Conservation (phyloP, 1,140 invertebrate species). For the Magallana ariakensis region DNA sequence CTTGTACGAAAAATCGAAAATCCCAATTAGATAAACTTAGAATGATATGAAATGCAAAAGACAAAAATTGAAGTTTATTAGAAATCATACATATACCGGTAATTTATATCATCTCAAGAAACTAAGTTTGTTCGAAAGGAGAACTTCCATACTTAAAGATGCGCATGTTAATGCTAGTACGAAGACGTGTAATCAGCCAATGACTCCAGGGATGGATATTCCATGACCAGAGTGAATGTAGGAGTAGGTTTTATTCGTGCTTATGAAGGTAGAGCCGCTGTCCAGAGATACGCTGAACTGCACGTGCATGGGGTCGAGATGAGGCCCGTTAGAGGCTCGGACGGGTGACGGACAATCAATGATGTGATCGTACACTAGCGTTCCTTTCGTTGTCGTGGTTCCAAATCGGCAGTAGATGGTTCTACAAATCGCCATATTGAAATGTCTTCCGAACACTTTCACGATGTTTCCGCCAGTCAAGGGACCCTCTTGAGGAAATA, state of each 20-base stretch:
- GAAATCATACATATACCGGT: no score
- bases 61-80: no score
- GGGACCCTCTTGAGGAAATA: slow-evolving; percentile 55
- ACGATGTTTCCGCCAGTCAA: slow-evolving; percentile 39
- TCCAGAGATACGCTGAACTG: slow-evolving; percentile 46
- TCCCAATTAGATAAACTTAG: no score
- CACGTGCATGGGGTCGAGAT: background rate
- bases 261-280: background rate
- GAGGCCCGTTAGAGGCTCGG: background rate
- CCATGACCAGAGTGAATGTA: background rate
- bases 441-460: slow-evolving; percentile 61
- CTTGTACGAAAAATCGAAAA: no score
- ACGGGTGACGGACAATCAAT: slow-evolving; percentile 39
- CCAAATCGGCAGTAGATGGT: slow-evolving; percentile 59
- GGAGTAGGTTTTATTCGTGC: background rate
- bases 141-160: no score
- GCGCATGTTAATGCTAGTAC: no score
- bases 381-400: slow-evolving; percentile 9
- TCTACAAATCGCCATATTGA: slow-evolving; percentile 58
- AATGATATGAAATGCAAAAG: no score
- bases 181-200: background rate
- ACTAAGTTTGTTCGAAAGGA: no score
- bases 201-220: background rate
- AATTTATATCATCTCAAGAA: no score
- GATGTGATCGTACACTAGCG: slow-evolving; percentile 53